Base-by-base conservation (phyloP, 2,113 vertebrate genomes). In the Saiga tatarica region DNA sequence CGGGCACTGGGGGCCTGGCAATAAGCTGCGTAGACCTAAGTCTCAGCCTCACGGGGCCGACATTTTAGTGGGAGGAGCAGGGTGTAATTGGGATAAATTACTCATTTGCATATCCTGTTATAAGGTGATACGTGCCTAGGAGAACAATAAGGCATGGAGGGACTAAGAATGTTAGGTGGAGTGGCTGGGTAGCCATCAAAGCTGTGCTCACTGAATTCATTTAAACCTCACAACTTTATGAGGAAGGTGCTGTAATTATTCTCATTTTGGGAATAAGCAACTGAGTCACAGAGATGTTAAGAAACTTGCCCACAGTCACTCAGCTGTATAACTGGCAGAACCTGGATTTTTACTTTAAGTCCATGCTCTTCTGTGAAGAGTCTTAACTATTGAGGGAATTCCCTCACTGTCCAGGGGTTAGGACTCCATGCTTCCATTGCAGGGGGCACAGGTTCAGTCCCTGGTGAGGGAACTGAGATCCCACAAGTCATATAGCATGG, bases 131-230 rank as follows among this genome's bases (percentile, higher is more conserved):
- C 3, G 3, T 64, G 39, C 76, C 33, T 36, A 89, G 62, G 57
- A 76, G 59, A 59, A 33, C 62, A 78, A 5, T 10, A 8, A 50
- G 55, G 60, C n/a, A 2, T 10, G 67, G 42, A 36, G 47, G 76
- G 1, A 0, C 39, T 64, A 45, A 50, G 74, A 2, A 0, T n/a
- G 36, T 67, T 7, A 10, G 4, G 11, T 6, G 25, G 76, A 15
- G 55, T 3, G 25, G 52, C 8, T 12, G 10, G 53, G 21, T 33
- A 17, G 45, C 13, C 5, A 1, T 13, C n/a, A 47, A 39, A 60
- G 71, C n/a, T 13, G 23, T 14, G 9, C n/a, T 64, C 55, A 7
- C 52, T 8, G 36, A 33, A 19, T 53, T 26, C 88, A 25, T 39
- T 30, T 52, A 45, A 47, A 33, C 96, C 60, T 74, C 50, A 16